Evolutionary conservation across 23 tunicate genomes (phyloP).

Genomic region (Trididemnum miniatum): DNA sequence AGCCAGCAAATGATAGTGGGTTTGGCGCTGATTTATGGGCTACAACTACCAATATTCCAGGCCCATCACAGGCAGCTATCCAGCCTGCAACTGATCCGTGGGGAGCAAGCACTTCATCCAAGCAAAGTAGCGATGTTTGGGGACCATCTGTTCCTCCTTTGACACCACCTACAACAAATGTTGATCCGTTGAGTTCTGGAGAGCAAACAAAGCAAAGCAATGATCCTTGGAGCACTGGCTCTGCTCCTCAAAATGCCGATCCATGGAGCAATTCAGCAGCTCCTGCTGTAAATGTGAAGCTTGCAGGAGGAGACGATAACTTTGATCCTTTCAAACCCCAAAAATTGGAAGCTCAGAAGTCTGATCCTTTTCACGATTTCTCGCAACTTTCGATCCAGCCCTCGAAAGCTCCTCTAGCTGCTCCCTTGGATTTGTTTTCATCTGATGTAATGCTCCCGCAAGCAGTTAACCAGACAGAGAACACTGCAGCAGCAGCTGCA

Average conservation of each 20-base stretch:
- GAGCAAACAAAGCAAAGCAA: neutral
- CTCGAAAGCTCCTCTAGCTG: neutral
- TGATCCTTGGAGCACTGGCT: slow-evolving; percentile 12
- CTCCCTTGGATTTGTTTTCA: slow-evolving; percentile 22
- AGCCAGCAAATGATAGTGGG: neutral
- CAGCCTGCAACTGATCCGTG: neutral
- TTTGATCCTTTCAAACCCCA: slow-evolving; percentile 13
- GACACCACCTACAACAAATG: neutral
- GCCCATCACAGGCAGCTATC: neutral
- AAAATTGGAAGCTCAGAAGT: neutral
- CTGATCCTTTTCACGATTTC: slow-evolving; percentile 66
- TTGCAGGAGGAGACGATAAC: neutral
- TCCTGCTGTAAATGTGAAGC: neutral
- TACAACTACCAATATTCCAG: neutral
- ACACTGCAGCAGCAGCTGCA: neutral
- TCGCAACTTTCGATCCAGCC: slow-evolving; percentile 30
- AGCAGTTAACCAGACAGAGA: neutral
- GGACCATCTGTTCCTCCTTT: slow-evolving; percentile 20
- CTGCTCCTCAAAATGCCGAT: slow-evolving; percentile 9
- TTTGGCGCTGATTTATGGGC: neutral
- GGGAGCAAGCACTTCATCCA: neutral
- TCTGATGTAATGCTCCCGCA: slow-evolving; percentile 9
- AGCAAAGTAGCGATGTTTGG: neutral
- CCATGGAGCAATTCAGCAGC: slow-evolving; percentile 46
- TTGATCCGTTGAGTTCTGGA: slow-evolving; percentile 25